A percentile compares a stretch with the other conserved stretches of the same genome.
Conservation (phyloP, 2,113 vertebrate genomes). For the Talpa occidentalis region DNA sequence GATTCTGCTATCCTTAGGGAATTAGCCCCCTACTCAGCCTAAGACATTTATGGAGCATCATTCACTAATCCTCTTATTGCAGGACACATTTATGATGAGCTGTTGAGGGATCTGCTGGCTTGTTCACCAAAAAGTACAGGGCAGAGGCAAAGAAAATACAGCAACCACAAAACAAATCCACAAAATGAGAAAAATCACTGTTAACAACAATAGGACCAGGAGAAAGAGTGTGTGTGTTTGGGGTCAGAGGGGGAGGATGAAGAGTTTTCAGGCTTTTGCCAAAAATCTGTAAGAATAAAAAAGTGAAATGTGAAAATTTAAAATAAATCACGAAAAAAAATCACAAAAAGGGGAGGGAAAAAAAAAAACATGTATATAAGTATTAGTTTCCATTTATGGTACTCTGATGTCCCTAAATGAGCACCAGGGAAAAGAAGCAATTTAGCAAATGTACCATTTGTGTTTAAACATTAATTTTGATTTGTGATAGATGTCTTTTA, state of each 20-base stretch:
- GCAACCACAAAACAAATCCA: neutral
- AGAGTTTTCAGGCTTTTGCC: neutral
- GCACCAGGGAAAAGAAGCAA: constrained; percentile 43
- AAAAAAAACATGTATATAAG: neutral
- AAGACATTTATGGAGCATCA: neutral
- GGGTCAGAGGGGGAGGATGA: accelerated
- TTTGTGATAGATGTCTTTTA: constrained; percentile 63
- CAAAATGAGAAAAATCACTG: neutral
- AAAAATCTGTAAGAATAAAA: neutral
- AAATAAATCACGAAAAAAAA: neutral
- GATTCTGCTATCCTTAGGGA: neutral
- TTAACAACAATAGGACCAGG: neutral
- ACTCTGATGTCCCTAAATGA: neutral
- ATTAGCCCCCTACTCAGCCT: neutral
- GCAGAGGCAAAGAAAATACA: neutral
- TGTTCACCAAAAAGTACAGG: neutral
- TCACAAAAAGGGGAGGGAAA: constrained; percentile 6
- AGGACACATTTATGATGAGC: neutral
- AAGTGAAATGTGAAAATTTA: neutral
- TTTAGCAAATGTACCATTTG: constrained; percentile 55
- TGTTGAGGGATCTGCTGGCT: neutral
- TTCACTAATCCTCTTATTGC: neutral
- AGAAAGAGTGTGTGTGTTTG: neutral
- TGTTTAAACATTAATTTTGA: constrained; percentile 68
- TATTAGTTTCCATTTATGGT: constrained; percentile 45